Base-by-base conservation (phyloP, 37 sponge, comb jelly and placozoan genomes). In the Oopsacas minuta region DNA sequence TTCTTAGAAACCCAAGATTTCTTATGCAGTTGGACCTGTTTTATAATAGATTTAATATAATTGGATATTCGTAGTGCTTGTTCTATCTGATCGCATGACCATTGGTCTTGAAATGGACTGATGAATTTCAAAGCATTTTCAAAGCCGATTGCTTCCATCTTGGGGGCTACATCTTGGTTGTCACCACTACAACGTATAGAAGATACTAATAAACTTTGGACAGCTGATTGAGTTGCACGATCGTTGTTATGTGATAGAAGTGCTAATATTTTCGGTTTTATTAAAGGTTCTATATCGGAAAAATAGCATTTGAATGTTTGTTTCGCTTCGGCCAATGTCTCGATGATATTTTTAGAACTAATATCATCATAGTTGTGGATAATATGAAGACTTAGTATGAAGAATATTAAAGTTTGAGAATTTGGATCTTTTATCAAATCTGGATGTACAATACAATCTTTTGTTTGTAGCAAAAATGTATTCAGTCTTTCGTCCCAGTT, bases 81-180 rank as follows among this genome's bases (percentile, higher is more conserved):
- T 12, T 61, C 75, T 3, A 61, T 61, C 22, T 61, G 75, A 12
- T 61, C 75, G 22, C 20, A 61, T 32, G 28, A 61, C 75, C 75
- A 61, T 61, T 61, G 22, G 30, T 61, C 75, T 3, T 61, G 7
- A 12, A 61, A 61, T 32, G 75, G 75, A 34, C 75, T 61, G 22
- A 61, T 61, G 28, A 61, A 61, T 61, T 61, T 61, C 75, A 61
- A 12, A 32, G 75, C 75, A 61, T 61, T 61, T n/a, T 61, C 75
- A 61, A 61, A 61, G 75, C 75, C 75, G 7, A 61, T 61, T 61
- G 75, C 30, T 10, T 61, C 75, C 75, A 61, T 61, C 30, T 61
- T 61, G 28, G 75, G 75, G 22, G 75, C 75, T 5, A 61, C 75
- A 61, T 25, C 28, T n/a, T 61, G 75, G 7, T 61, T 61, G 1